Evolutionary conservation across 2,888 invertebrate genomes (phyloP).

Genomic region (Eutolmus rufibarbis): DNA sequence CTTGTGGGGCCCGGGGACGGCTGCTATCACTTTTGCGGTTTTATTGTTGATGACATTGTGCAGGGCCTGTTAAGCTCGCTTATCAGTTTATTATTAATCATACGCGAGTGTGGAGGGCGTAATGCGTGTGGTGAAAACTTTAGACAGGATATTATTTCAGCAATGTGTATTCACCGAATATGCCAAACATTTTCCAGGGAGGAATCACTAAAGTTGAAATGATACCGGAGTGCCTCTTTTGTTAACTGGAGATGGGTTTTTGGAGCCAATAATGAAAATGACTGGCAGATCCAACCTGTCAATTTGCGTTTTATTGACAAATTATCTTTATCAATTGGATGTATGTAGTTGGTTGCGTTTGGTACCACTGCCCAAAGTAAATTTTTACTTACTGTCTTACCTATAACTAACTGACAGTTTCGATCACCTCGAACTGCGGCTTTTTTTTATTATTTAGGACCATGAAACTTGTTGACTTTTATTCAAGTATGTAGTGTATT

Average conservation of each 20-base stretch:
- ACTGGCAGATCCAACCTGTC: background rate
- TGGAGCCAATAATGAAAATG: background rate
- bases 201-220: background rate
- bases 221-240: background rate
- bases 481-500: no score
- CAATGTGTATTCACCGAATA: background rate
- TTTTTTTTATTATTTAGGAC: no score
- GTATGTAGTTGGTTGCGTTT: background rate
- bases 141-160: conserved; percentile 22
- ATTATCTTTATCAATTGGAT: background rate
- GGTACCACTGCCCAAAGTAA: no score
- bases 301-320: background rate
- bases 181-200: background rate
- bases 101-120: background rate
- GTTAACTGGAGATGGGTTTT: background rate
- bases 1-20: background rate
- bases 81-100: conserved; percentile 40
- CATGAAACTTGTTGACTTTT: no score
- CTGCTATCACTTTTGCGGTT: conserved; percentile 34
- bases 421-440: no score
- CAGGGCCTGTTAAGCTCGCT: conserved; percentile 35
- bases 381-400: no score
- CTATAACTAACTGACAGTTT: no score
- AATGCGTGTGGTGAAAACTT: background rate
- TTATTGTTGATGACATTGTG: conserved; percentile 38